These are phyloP conservation scores for Calidris pugnax DNA, from an alignment of 2,113 vertebrate species.

Conservation along the genomic window DNA sequence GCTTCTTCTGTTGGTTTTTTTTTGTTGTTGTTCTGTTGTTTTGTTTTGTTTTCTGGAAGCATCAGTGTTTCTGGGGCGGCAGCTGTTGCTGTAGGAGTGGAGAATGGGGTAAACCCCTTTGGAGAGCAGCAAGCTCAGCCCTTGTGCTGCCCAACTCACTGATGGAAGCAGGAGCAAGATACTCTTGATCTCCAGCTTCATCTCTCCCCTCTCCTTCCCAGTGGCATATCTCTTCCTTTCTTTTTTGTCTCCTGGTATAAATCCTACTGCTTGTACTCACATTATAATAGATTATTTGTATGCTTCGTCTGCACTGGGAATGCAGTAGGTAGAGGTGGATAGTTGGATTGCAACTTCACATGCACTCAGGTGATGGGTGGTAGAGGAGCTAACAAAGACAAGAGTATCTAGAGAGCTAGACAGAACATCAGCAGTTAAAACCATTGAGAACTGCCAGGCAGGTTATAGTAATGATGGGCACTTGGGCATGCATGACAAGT, in stretches of 20 bases:
- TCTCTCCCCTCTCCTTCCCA: background rate
- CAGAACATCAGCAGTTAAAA: background rate
- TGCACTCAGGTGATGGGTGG: background rate
- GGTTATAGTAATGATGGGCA: background rate
- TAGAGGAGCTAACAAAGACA: background rate
- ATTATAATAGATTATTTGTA: background rate
- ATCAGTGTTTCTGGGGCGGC: background rate
- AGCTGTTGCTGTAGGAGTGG: background rate
- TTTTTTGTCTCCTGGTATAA: background rate
- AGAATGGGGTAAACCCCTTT: background rate
- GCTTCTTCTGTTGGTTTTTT: background rate
- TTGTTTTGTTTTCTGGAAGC: background rate
- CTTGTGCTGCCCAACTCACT: background rate
- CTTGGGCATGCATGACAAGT: background rate
- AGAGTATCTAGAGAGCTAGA: background rate
- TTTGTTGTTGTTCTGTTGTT: rapidly evolving
- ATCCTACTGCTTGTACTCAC: background rate
- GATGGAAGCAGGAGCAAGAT: background rate
- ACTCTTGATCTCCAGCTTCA: background rate
- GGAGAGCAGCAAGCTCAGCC: background rate
- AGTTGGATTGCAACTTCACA: background rate
- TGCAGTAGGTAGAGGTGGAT: background rate
- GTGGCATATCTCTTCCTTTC: background rate
- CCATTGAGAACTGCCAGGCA: background rate
- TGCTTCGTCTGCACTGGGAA: background rate